Evolutionary conservation across 2,113 vertebrate species (phyloP).

Genomic region (Apeltes quadracus): DNA sequence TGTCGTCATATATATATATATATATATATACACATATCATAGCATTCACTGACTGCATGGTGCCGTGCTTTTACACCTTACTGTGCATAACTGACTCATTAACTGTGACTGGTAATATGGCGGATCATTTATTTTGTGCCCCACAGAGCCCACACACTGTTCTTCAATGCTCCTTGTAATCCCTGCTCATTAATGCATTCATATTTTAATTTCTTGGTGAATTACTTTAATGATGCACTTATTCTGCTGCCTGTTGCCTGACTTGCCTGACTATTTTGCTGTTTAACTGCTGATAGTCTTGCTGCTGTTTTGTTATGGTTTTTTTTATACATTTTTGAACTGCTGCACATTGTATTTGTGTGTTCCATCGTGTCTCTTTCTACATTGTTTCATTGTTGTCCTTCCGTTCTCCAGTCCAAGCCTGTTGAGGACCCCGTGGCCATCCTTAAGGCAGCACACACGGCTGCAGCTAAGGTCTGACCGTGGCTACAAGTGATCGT

Average conservation of each 20-base stretch:
- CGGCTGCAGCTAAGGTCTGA: conserved; percentile 83
- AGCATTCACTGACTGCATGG: conserved; percentile 4
- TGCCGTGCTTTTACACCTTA: conserved; percentile 5
- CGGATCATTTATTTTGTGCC: conserved; percentile 6
- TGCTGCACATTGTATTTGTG: not conserved
- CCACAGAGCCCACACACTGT: not conserved
- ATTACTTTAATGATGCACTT: not conserved
- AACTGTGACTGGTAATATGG: conserved; percentile 33
- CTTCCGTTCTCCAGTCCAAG: conserved; percentile 71
- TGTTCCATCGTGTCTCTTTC: not conserved
- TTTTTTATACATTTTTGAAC: not conserved
- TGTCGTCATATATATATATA: not conserved
- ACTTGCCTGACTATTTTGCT: not conserved
- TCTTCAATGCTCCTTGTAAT: conserved; percentile 31
- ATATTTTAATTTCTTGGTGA: conserved; percentile 14
- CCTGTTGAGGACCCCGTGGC: conserved; percentile 78
- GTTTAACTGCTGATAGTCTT: not conserved
- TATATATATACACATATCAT: not conserved
- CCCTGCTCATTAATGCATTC: conserved; percentile 28
- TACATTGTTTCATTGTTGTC: conserved; percentile 5
- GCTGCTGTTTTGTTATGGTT: conserved; percentile 13
- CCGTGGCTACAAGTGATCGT: conserved; percentile 23
- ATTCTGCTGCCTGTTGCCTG: not conserved
- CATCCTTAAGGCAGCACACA: conserved; percentile 78
- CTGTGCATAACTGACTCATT: conserved; percentile 22